Base-by-base conservation (phyloP, 2,888 invertebrate genomes). In the Lucinisca nassula region DNA sequence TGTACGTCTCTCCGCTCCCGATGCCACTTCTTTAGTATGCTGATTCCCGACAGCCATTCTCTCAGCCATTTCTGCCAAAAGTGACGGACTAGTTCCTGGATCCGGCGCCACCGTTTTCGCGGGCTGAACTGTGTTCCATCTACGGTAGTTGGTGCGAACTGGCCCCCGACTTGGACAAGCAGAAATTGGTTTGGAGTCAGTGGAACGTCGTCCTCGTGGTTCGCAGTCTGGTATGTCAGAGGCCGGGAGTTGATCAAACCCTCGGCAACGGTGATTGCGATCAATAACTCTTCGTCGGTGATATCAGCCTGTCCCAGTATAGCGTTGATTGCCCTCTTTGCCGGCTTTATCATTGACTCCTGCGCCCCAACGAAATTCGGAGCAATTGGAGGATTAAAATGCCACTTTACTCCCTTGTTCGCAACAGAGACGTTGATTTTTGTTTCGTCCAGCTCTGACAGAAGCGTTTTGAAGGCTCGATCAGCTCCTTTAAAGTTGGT, bases 101-200 rank as follows among this genome's bases (percentile, higher is more conserved):
- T n/a, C 6, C 58, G 24, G 24, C 58, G 24, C 58, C 24, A 58
- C 8, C 58, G 8, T 58, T 58, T 58, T n/a, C 21, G 51, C 4
- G 58, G 58, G 27, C 3, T 58, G n/a, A 58, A 58, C n/a, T n/a
- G n/a, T n/a, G 58, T 58, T 27, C 27, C 58, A 12, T 58, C 58
- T 27, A 58, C 58, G 58, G 58, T 27, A 27, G 58, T 24, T 27
- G 58, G 27, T 4, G 58, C 24, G 14, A 58, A 58, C 27, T 58
- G 27, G 4, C 58, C 58, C n/a, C 27, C 58, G 27, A 24, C 27
- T n/a, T 58, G 58, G 4, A 84, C 84, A 81, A 72, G 77, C 24
- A 92, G n/a, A 55, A 92, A 90, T 79, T 92, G 87, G 45, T 92
- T 91, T n/a, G 89, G 90, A 8, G 92, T 85, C n/a, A 87, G 35